Evolutionary conservation across 2,113 vertebrate genomes (phyloP).

Genomic region (Dasyornis broadbenti): DNA sequence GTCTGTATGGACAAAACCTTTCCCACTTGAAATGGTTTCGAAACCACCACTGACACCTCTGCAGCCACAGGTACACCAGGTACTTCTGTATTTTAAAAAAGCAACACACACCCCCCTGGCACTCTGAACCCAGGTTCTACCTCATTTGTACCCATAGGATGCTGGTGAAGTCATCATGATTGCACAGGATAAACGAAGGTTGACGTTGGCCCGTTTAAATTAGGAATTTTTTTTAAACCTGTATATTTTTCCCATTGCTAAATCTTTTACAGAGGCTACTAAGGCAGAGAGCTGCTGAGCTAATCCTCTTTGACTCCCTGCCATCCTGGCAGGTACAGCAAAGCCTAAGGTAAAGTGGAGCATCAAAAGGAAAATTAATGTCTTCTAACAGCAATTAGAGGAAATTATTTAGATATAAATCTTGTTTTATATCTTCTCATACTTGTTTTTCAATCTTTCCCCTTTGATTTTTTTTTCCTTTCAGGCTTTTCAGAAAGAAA

Average conservation of each 20-base stretch:
- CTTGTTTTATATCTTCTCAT: slow-evolving; percentile 79
- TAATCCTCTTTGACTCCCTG: slow-evolving; percentile 77
- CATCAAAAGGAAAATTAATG: slow-evolving; percentile 83
- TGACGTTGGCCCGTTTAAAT: slow-evolving; percentile 34
- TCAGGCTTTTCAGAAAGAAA: slow-evolving; percentile 68
- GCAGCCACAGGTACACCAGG: not conserved
- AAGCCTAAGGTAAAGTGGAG: slow-evolving; percentile 72
- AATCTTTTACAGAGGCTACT: slow-evolving; percentile 64
- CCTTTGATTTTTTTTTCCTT: slow-evolving; percentile 77
- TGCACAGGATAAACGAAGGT: not conserved
- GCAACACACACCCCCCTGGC: not conserved
- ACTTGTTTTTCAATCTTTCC: slow-evolving; percentile 76
- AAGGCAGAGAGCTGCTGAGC: slow-evolving; percentile 59
- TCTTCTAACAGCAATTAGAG: slow-evolving; percentile 83
- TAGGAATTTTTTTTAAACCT: not conserved
- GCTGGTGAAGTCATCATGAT: slow-evolving; percentile 37
- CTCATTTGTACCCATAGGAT: slow-evolving; percentile 23
- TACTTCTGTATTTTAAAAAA: not conserved
- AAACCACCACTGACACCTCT: not conserved
- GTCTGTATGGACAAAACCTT: not conserved
- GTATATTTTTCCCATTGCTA: slow-evolving; percentile 49
- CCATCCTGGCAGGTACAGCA: slow-evolving; percentile 74
- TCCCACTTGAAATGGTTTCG: not conserved
- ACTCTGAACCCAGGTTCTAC: not conserved
- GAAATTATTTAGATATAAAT: slow-evolving; percentile 83